These are phyloP conservation scores for Falco cherrug DNA, from an alignment of 2,797 vertebrate species.

Conservation along the genomic window DNA sequence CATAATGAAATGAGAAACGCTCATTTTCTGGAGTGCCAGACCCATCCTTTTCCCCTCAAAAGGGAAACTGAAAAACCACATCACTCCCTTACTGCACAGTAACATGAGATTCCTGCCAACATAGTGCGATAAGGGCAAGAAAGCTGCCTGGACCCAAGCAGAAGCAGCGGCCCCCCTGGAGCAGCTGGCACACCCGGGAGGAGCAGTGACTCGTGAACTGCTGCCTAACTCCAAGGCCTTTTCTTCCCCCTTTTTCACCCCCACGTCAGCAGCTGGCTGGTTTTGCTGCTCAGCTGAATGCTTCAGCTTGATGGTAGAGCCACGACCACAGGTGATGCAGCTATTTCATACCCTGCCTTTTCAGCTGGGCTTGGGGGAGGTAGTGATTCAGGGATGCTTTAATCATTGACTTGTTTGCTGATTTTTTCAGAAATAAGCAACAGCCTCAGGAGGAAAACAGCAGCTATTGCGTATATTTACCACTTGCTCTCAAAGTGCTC, in stretches of 20 bases:
- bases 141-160: neutral
- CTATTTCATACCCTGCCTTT: neutral
- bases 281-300: neutral
- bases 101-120: accelerated
- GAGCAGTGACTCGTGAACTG: neutral
- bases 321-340: neutral
- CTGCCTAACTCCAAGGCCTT: neutral
- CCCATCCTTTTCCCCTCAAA: neutral
- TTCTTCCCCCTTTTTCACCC: neutral
- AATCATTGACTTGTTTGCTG: neutral
- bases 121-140: neutral
- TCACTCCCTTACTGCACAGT: neutral
- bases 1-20: neutral
- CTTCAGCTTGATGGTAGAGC: neutral
- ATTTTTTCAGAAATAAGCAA: neutral
- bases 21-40: neutral
- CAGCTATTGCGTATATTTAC: neutral
- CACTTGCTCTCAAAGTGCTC: neutral
- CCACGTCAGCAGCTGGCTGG: accelerated
- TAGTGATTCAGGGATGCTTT: neutral
- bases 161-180: neutral
- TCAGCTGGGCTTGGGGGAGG: neutral
- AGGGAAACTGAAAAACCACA: neutral
- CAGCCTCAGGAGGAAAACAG: neutral
- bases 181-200: neutral